Evolutionary conservation across 2,888 invertebrate species (phyloP).

Genomic region (Phoronis australis): DNA sequence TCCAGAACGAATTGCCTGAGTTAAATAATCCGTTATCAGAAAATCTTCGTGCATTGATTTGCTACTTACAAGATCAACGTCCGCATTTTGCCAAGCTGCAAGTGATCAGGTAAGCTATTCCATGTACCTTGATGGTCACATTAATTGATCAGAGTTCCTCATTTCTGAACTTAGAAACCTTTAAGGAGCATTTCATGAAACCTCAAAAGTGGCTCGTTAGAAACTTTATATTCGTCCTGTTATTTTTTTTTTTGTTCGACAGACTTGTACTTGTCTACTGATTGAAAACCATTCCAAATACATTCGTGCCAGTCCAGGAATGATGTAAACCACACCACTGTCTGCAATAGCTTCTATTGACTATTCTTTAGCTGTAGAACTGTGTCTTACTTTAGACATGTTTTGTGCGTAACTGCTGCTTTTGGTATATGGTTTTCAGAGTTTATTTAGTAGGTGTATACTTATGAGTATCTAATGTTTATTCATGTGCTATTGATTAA

Average conservation of each 20-base stretch:
- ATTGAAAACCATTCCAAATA: too few species aligned
- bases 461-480: too few species aligned
- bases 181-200: not conserved
- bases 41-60: constrained; percentile 72
- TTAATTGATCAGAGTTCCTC: not conserved
- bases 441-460: too few species aligned
- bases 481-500: too few species aligned
- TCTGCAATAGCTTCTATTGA: too few species aligned
- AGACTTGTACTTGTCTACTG: not conserved
- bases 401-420: too few species aligned
- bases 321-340: not conserved
- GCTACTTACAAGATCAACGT: constrained; percentile 77
- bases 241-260: constrained; percentile 5
- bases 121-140: not conserved
- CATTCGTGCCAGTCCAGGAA: too few species aligned
- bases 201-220: not conserved
- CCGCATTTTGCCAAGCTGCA: constrained; percentile 74
- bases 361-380: too few species aligned
- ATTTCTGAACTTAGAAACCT: not conserved
- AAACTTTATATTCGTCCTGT: not conserved
- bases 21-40: constrained; percentile 70
- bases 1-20: constrained; percentile 70
- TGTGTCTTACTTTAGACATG: too few species aligned
- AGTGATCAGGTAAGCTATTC: constrained; percentile 67
- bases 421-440: too few species aligned